Percentiles rank a stretch among this genome's conserved stretches.
Evolutionary conservation across 2,113 vertebrate species (phyloP).

Genomic region (Picathartes gymnocephalus): DNA sequence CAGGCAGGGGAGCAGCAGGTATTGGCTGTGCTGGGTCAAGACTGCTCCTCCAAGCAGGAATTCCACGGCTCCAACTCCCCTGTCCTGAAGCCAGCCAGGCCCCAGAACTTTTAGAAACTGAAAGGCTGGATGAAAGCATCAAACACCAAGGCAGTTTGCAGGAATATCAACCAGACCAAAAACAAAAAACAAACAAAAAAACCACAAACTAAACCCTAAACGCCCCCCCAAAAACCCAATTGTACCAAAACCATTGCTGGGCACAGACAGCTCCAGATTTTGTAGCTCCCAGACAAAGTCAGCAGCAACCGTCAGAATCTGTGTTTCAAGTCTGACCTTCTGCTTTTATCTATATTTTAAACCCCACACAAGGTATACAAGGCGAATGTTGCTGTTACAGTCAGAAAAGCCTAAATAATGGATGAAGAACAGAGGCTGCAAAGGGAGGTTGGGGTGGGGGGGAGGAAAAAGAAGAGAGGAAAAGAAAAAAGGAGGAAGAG

Average conservation of each 20-base stretch:
- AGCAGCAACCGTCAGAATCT: conserved; percentile 63
- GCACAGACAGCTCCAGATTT: conserved; percentile 51
- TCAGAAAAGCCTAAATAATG: conserved; percentile 85
- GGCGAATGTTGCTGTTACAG: conserved; percentile 86
- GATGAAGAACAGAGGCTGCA: conserved; percentile 81
- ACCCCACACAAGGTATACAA: conserved; percentile 94
- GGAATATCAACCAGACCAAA: neutral
- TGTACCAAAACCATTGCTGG: neutral
- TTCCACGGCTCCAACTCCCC: neutral
- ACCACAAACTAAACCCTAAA: neutral
- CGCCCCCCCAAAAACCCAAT: neutral
- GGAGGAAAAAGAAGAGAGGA: neutral
- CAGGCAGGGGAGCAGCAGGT: neutral
- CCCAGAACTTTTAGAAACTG: conserved; percentile 42
- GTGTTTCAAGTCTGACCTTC: conserved; percentile 89
- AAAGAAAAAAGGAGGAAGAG: neutral
- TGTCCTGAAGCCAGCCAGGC: neutral
- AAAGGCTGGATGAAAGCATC: conserved; percentile 44
- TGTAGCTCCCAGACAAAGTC: conserved; percentile 72
- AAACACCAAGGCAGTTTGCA: neutral
- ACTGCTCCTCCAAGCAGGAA: neutral
- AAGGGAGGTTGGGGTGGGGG: neutral
- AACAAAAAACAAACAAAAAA: too few species aligned
- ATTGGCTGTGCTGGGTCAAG: neutral
- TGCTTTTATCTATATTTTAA: conserved; percentile 99